Conservation (phyloP, 2,113 vertebrate genomes). For the Lycaon pictus region DNA sequence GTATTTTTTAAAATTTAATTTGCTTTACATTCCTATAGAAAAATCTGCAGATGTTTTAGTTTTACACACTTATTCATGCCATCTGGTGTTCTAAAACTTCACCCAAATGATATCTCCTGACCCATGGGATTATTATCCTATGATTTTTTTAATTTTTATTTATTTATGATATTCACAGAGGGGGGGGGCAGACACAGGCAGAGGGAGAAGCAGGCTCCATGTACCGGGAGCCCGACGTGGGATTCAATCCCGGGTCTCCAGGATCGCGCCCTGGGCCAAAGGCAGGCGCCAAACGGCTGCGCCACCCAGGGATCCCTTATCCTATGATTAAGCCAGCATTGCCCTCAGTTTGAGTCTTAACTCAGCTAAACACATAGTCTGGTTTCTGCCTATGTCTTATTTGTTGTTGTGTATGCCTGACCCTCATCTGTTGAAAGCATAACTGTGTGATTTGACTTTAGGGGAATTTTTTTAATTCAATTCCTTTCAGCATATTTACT, state of each 20-base stretch:
- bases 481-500: not conserved
- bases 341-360: not conserved
- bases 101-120: not conserved
- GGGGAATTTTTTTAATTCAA: not conserved
- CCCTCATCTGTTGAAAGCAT: not conserved
- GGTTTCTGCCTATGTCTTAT: not conserved
- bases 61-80: constrained; percentile 39
- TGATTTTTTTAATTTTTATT: not conserved
- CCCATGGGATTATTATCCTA: not conserved
- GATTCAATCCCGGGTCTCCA: too few relatives aligned
- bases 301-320: not conserved
- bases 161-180: too few relatives aligned
- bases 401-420: not conserved
- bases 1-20: constrained; percentile 41
- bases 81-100: constrained; percentile 50
- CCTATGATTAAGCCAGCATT: not conserved
- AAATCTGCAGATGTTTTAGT: constrained; percentile 51
- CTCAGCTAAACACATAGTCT: constrained; percentile 7
- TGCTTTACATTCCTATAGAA: constrained; percentile 63
- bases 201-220: too few relatives aligned
- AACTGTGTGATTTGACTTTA: not conserved
- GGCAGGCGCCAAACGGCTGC: too few relatives aligned
- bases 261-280: too few relatives aligned
- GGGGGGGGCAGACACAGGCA: too few relatives aligned
- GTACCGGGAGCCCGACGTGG: too few relatives aligned